Base-by-base conservation (phyloP, 2,888 invertebrate genomes). In the Scrobipalpa costella region DNA sequence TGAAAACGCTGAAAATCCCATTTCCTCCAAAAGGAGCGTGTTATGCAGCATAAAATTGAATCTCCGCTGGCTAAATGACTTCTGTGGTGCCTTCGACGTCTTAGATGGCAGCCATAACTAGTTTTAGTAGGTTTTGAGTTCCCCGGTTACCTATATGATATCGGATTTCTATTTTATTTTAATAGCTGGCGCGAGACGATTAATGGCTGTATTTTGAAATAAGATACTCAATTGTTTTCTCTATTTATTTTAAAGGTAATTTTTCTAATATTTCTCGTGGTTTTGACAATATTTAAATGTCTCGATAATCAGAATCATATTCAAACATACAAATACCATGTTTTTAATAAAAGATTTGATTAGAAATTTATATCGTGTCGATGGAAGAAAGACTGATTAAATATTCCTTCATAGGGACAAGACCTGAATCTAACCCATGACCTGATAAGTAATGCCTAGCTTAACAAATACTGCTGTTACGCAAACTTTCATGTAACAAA, bases 31-130 rank as follows among this genome's bases (percentile, higher is more conserved):
- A 27, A 55, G 38, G 38, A 57, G 57, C 59, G 9, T 44, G 40
- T 27, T 58, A 59, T 44, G 44, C 44, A 44, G 59, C 44, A 59
- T 59, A 44, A 59, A 59, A 59, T 59, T 44, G 61, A 61, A 61
- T 61, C 19, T 61, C 50, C 61, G 49, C n/a, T 44, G 40, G 40
- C 44, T 55, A 55, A 55, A 55, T 33, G 33, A 55, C 27, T 55
- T 55, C 9, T 34, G 33, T 55, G n/a, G 55, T 55, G 33, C 34
- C 33, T 34, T 34, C 15, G 27, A 55, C 34, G n/a, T 34, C 55
- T 55, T 34, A 13, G 34, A 55, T 55, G 27, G 27, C 8, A n/a
- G 33, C n/a, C 55, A 34, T 55, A 27, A 55, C 15, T 33, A 15
- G 55, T 34, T 34, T 34, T 34, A 55, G 27, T 27, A n/a, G 3